Evolutionary conservation across 2,888 invertebrate genomes (phyloP), one percentile per base, ranked within the genome.

Genomic region (Orchestes rusci): DNA sequence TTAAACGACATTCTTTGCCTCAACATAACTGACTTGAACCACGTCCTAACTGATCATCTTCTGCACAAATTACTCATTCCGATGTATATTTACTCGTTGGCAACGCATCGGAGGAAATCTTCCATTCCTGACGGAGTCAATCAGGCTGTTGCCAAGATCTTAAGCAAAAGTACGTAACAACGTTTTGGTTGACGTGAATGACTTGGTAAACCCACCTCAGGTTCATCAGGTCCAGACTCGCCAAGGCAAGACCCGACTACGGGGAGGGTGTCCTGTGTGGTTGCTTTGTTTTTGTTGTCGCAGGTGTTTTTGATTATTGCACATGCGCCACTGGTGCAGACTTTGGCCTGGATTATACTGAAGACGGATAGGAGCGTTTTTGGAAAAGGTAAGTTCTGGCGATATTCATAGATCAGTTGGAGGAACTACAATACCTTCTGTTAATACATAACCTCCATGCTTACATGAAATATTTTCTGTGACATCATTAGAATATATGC

Each of bases 231-330:
- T 8, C 34, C 48, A 15, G 51, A 51, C 20, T 48, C 48, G 2
- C 45, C 45, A 10, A 57, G 48, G 44, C 49, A 56, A 34, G 60
- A 60, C 16, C 43, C 55, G 1, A 40, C 57, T 2, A 62, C 64
- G 36, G 65, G 65, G 8, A 82, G 85, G 50, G 86, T 93, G 1
- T 92, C 93, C 47, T 85, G 88, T 49, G 89, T 94, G 7, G 91
- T 95, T 3, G 81, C 94, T 1, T 71, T 96, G 48, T 96, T 92
- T 71, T 72, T 96, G 44, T 70, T 95, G 48, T 93, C 94, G 1
- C 88, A 95, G 77, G 93, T 97, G 34, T 96, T 96, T 71, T 73
- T 96, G 44, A 95, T 96, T 53, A 82, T 96, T 52, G 85, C 88
- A 2, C 91, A 96, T 65, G 80, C 83, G 1, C 92, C 94, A 0